Evolutionary conservation across 35 echinoderm and acorn worm species (phyloP).

Genomic region (Ophiothrix spiculata): DNA sequence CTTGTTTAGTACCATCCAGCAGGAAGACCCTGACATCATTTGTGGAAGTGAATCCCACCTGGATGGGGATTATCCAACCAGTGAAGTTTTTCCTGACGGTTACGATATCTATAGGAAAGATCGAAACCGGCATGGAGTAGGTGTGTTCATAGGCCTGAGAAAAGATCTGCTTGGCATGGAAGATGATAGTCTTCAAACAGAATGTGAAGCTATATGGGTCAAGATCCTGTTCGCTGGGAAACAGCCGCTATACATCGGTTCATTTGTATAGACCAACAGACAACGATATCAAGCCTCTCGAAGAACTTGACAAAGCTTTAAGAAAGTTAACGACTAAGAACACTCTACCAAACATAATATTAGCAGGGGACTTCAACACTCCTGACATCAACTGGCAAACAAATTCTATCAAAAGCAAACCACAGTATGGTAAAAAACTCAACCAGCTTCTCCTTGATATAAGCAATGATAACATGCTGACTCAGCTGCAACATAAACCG

Average conservation of each 20-base stretch:
- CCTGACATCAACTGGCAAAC: neutral
- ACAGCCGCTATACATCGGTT: slow-evolving; percentile 9
- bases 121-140: neutral
- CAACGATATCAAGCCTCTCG: neutral
- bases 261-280: slow-evolving; percentile 25
- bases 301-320: neutral
- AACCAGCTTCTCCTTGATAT: slow-evolving; percentile 11
- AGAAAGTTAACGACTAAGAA: neutral
- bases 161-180: slow-evolving; percentile 14
- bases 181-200: slow-evolving; percentile 14
- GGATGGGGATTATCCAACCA: neutral
- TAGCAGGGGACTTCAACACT: slow-evolving; percentile 5
- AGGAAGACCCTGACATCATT: no score
- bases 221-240: slow-evolving; percentile 18
- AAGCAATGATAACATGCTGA: slow-evolving; percentile 30
- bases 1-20: no score
- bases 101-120: slow-evolving; percentile 9
- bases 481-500: slow-evolving; percentile 12
- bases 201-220: slow-evolving; percentile 20
- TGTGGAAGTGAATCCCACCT: neutral
- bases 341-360: slow-evolving; percentile 13
- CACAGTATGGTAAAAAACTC: neutral
- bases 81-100: neutral
- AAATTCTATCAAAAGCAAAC: neutral
- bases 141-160: neutral